A percentile compares a stretch with the other conserved stretches of the same genome.
Conservation (phyloP, 2,113 vertebrate genomes). For the Numida meleagris region DNA sequence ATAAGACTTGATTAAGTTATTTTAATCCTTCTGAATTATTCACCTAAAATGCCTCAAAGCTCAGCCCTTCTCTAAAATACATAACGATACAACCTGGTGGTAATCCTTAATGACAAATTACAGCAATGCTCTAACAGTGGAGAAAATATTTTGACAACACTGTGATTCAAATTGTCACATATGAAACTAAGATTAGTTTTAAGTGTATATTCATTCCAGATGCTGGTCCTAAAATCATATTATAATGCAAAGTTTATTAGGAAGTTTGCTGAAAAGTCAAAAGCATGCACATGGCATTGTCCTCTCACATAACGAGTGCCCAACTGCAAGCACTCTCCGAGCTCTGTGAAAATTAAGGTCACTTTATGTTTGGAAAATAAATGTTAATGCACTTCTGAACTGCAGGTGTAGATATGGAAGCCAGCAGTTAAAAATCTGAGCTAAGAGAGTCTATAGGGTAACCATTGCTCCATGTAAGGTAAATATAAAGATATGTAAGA, state of each 20-base stretch:
- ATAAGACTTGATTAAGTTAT: background rate
- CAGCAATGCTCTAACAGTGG: background rate
- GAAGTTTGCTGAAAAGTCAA: background rate
- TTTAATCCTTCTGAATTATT: background rate
- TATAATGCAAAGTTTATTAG: background rate
- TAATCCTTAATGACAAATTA: background rate
- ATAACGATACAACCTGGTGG: background rate
- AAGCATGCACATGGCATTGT: accelerated
- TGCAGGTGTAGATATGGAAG: background rate
- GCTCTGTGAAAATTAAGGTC: background rate
- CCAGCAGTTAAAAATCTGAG: background rate
- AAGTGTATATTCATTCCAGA: background rate
- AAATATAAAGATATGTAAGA: background rate
- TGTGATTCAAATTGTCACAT: background rate
- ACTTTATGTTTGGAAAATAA: background rate
- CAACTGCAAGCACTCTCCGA: background rate
- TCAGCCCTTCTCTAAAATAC: background rate
- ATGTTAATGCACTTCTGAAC: background rate
- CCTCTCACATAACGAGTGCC: background rate
- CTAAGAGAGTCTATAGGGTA: background rate
- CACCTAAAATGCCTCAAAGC: background rate
- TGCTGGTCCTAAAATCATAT: background rate
- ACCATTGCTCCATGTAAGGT: background rate
- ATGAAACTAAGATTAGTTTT: background rate
- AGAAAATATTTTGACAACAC: background rate